Evolutionary conservation across 2,888 invertebrate genomes (phyloP).

Genomic region (Acanthoscelides obtectus): DNA sequence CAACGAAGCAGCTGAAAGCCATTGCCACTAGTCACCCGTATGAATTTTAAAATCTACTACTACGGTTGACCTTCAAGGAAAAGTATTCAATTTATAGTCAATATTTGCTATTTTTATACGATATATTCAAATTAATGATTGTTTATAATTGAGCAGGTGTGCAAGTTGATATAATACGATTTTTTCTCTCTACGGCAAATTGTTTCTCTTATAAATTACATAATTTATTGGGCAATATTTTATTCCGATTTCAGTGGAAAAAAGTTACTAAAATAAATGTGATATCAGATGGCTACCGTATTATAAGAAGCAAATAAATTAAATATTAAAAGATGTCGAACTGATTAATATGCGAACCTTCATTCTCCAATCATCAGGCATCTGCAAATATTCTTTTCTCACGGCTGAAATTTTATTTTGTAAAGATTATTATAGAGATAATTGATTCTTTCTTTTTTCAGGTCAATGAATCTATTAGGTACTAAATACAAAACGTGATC

Average conservation of each 20-base stretch:
- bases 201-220: not conserved
- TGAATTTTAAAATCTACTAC: not conserved
- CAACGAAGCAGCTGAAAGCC: not conserved
- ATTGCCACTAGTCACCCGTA: not conserved
- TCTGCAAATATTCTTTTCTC: no score
- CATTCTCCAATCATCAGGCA: no score
- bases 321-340: not conserved
- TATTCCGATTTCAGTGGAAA: not conserved
- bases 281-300: not conserved
- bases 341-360: no score
- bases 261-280: not conserved
- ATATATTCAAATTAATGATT: slow-evolving; percentile 20
- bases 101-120: slow-evolving; percentile 15
- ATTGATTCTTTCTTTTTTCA: no score
- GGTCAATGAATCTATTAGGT: no score
- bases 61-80: slow-evolving; percentile 15
- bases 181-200: not conserved
- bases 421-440: no score
- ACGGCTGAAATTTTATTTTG: no score
- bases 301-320: not conserved
- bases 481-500: no score
- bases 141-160: slow-evolving; percentile 23
- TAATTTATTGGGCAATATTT: not conserved
- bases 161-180: slow-evolving; percentile 1
- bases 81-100: slow-evolving; percentile 19